Conservation (phyloP, 2,113 vertebrate genomes). For the Apodemus speciosus region DNA sequence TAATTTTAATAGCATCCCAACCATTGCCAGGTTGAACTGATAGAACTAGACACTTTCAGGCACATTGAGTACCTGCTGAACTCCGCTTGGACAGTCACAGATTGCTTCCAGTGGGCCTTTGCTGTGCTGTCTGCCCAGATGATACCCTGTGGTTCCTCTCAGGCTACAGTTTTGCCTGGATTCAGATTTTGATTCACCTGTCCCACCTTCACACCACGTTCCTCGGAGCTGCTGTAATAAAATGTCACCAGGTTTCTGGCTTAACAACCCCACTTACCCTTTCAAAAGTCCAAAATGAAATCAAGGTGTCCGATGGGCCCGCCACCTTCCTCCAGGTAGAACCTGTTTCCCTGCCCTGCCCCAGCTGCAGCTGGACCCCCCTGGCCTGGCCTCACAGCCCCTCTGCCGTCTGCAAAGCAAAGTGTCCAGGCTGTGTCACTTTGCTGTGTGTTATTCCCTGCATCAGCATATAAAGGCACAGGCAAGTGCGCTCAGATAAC, state of each 20-base stretch:
- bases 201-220: background rate
- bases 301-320: background rate
- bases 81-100: accelerated
- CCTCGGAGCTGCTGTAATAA: background rate
- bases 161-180: background rate
- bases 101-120: background rate
- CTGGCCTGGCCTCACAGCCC: accelerated
- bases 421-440: background rate
- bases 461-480: background rate
- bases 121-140: background rate
- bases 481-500: background rate
- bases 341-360: background rate
- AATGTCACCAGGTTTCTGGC: background rate
- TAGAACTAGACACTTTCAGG: background rate
- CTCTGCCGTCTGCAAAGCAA: background rate
- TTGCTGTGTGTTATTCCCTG: background rate
- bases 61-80: background rate
- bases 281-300: background rate
- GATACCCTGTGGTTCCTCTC: too few relatives aligned
- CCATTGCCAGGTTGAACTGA: background rate
- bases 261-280: background rate
- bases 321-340: too few relatives aligned
- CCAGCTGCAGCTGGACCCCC: background rate
- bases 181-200: background rate
- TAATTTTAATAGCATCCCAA: background rate